These are phyloP conservation scores for Himalopsyche anomala DNA, from an alignment of 2,888 invertebrate species.

Conservation along the genomic window DNA sequence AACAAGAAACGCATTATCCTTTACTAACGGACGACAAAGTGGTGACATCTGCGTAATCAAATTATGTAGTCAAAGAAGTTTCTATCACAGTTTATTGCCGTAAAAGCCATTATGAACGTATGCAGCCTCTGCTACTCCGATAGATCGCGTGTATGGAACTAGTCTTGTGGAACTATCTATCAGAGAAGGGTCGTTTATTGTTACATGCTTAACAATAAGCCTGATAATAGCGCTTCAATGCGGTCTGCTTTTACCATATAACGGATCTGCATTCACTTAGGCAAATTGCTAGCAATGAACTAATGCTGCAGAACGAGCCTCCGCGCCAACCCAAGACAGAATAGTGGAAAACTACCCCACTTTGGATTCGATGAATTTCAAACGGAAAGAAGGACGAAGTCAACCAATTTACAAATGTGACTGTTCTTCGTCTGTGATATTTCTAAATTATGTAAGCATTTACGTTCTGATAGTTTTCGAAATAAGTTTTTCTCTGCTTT, in stretches of 20 bases:
- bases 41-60: background rate
- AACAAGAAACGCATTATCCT: too few relatives aligned
- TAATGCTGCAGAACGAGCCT: slow-evolving; percentile 7
- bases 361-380: background rate
- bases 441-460: too few relatives aligned
- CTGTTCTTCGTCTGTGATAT: too few relatives aligned
- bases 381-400: background rate
- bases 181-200: slow-evolving; percentile 47
- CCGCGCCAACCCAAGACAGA: background rate
- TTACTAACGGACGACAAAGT: background rate
- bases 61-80: background rate
- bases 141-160: slow-evolving; percentile 1
- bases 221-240: slow-evolving; percentile 54
- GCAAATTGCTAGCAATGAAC: slow-evolving; percentile 51
- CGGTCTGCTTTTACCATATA: slow-evolving; percentile 53
- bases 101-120: background rate
- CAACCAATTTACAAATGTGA: background rate
- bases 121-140: slow-evolving; percentile 17
- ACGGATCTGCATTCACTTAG: slow-evolving; percentile 53
- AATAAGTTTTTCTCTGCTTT: too few relatives aligned
- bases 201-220: slow-evolving; percentile 53
- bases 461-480: too few relatives aligned
- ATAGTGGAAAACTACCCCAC: slow-evolving; percentile 1
- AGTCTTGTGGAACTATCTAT: slow-evolving; percentile 42
- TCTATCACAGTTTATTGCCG: background rate